Evolutionary conservation across 2,113 vertebrate species (phyloP), one percentile per base, ranked within the genome.

Genomic region (Arvicanthis niloticus): DNA sequence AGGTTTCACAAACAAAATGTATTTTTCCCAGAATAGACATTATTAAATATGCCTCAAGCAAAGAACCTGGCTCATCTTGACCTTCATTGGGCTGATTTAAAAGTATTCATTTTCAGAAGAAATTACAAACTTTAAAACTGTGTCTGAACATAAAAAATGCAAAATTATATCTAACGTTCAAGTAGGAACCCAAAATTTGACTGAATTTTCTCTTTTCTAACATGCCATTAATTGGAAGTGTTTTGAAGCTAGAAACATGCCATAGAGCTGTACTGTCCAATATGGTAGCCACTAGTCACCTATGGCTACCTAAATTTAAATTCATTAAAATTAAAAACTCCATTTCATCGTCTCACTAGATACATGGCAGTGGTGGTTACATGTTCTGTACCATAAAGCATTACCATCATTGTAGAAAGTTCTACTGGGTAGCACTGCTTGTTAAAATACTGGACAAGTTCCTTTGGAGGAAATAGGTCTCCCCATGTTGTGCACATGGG

Each of bases 321-420:
- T 77, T 58, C 60, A 89, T 93, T 96, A 82, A 93, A 92, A 70
- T 91, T n/a, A 15, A 80, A 85, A 97, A 45, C 67, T 76, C 34
- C 88, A 15, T 81, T 67, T 29, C 29, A 45, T 21, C 5, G 17
- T 67, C 16, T 85, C 40, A 34, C 40, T 67, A 85, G 4, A 42
- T 92, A 68, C 22, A 4, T 81, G 51, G 72, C 48, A 87, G 75
- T 87, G 68, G 16, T 26, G 89, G 31, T 68, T 90, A 40, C 42
- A 76, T 92, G 19, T 87, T 92, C 19, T 81, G 40, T 93, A 76
- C 73, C 80, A 58, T 1, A 86, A 51, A 76, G 88, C 26, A 78
- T 88, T 73, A 73, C 45, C 5, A 91, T 24, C 40, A 73, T 56
- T 53, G 24, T 81, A 92, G 51, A 88, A 87, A 87, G 45, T 60